These are phyloP conservation scores for Labrus mixtus DNA, from an alignment of 2,113 vertebrate genomes.

Conservation along the genomic window DNA sequence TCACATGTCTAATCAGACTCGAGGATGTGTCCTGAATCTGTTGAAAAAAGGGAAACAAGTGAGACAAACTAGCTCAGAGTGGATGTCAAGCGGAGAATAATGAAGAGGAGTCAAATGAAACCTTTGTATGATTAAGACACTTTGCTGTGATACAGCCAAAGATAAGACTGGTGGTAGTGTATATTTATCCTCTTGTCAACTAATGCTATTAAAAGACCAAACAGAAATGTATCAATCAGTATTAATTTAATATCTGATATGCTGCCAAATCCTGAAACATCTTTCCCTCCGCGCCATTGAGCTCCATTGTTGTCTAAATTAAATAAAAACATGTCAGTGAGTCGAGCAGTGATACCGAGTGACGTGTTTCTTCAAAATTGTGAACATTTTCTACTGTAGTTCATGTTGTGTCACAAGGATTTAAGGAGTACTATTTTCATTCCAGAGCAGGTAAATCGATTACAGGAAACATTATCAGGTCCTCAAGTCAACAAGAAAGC, in stretches of 20 bases:
- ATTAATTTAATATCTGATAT: background rate
- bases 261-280: background rate
- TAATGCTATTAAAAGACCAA: background rate
- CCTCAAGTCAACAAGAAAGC: no score
- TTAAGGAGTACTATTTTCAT: no score
- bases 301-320: background rate
- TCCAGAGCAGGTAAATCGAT: no score
- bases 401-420: background rate
- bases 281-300: background rate
- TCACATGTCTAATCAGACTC: constrained; percentile 36
- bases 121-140: constrained; percentile 2
- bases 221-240: background rate
- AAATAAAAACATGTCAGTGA: background rate
- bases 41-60: background rate
- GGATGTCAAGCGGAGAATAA: background rate
- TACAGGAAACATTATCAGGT: no score
- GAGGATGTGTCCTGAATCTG: constrained; percentile 14
- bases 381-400: background rate
- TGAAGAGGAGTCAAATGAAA: background rate
- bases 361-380: background rate
- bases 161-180: background rate
- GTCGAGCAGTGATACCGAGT: no score
- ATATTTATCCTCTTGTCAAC: background rate
- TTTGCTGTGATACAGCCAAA: background rate
- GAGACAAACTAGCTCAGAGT: background rate